Percentiles rank a stretch among this genome's conserved stretches.
Conservation (phyloP, 2,113 vertebrate genomes). For the Hystrix brachyura region DNA sequence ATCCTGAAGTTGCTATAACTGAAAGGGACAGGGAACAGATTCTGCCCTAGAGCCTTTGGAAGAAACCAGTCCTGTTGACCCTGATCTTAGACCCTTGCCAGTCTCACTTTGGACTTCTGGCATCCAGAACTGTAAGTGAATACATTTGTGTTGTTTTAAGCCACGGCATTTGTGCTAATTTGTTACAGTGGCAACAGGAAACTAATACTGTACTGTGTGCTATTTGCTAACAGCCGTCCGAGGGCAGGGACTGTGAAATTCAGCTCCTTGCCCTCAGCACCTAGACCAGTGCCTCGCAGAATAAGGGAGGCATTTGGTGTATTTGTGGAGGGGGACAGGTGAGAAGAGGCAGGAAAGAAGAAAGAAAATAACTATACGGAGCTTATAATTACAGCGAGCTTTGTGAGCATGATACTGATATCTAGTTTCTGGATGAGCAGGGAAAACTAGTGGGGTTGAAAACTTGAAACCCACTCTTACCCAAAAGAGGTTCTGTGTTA, state of each 20-base stretch:
- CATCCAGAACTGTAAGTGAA: neutral
- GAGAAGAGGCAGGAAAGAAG: neutral
- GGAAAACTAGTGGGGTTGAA: neutral
- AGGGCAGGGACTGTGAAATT: neutral
- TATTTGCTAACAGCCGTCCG: neutral
- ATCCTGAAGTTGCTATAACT: neutral
- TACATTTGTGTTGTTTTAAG: neutral
- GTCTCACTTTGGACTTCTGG: neutral
- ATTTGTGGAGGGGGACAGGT: neutral
- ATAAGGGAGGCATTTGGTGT: neutral
- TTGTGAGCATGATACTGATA: neutral
- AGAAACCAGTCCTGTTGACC: neutral
- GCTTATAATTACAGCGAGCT: neutral
- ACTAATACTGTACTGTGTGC: neutral
- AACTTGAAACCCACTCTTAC: neutral
- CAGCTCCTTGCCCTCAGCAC: neutral
- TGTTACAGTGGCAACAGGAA: neutral
- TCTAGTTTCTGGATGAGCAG: conserved; percentile 25
- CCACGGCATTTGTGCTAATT: neutral
- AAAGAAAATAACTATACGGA: neutral
- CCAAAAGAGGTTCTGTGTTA: neutral
- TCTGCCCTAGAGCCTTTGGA: neutral
- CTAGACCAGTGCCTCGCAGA: neutral
- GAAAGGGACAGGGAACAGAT: neutral
- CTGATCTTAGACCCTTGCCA: neutral